phyloP scores from a whole-genome alignment of 1,140 invertebrate species.

The Rhyzopertha dominica region DNA sequence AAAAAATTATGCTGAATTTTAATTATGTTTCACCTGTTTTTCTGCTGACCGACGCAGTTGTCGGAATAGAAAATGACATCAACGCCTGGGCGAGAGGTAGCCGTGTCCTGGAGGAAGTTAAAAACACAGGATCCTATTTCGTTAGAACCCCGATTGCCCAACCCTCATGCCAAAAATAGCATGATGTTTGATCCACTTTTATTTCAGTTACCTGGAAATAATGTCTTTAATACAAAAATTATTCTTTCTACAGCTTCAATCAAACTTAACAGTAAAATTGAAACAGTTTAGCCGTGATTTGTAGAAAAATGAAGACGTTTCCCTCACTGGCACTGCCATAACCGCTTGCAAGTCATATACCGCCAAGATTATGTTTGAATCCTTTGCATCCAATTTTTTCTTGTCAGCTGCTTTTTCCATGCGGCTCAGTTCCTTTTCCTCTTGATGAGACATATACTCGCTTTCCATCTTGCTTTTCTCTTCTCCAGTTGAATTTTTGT shows the following conservation, averaged over 20 bases:
- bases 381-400: slow-evolving; percentile 27
- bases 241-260: slow-evolving; percentile 16
- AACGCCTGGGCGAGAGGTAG: slow-evolving; percentile 12
- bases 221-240: slow-evolving; percentile 32
- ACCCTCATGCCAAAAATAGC: slow-evolving; percentile 47
- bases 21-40: slow-evolving; percentile 38
- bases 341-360: slow-evolving; percentile 44
- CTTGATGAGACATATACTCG: slow-evolving; percentile 32
- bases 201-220: slow-evolving; percentile 36
- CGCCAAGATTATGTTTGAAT: slow-evolving; percentile 25
- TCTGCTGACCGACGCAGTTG: slow-evolving; percentile 43
- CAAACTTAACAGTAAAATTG: slow-evolving; percentile 41
- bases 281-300: slow-evolving; percentile 41
- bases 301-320: slow-evolving; percentile 41
- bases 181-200: slow-evolving; percentile 27
- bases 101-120: slow-evolving; percentile 17
- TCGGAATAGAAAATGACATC: slow-evolving; percentile 42
- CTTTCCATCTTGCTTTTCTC: slow-evolving; percentile 23
- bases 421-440: slow-evolving; percentile 32
- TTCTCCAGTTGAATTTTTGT: slow-evolving; percentile 31
- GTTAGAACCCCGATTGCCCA: slow-evolving; percentile 31
- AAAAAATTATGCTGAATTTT: neutral
- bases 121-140: slow-evolving; percentile 37
- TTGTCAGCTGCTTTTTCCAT: slow-evolving; percentile 28
- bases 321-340: slow-evolving; percentile 33